phyloP scores from a whole-genome alignment of 2,113 vertebrate genomes.

The Ophiodon elongatus region DNA sequence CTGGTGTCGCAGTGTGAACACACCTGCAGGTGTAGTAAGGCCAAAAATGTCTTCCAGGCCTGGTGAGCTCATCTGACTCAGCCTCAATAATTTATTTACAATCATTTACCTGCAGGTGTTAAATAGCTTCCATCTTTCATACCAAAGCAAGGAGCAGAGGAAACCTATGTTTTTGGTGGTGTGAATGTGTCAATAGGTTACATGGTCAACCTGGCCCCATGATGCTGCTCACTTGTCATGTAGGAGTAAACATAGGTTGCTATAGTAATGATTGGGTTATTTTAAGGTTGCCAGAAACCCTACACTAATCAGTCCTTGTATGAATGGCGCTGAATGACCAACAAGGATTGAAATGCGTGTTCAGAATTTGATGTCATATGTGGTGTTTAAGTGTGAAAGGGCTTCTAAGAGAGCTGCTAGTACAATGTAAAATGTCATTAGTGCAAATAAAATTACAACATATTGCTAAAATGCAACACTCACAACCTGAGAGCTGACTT shows the following conservation, averaged over 20 bases:
- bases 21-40: not conserved
- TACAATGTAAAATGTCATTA: not conserved
- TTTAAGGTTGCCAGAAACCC: conserved; percentile 32
- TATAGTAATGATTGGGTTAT: conserved; percentile 27
- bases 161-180: not conserved
- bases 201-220: not conserved
- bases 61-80: not conserved
- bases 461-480: not conserved
- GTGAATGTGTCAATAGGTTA: not conserved
- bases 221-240: not conserved
- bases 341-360: not conserved
- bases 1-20: not conserved
- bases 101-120: not conserved
- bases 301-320: conserved; percentile 16
- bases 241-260: conserved; percentile 24
- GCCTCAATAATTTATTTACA: not conserved
- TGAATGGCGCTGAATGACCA: conserved; percentile 8
- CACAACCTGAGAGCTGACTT: not conserved
- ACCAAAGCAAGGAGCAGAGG: not conserved
- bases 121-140: not conserved
- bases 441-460: not conserved
- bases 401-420: not conserved
- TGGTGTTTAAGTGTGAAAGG: conserved; percentile 6
- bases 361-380: conserved; percentile 1
- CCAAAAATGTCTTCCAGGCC: not conserved